phyloP scores from a whole-genome alignment of 2,797 vertebrate genomes.

The Moxostoma hubbsi region DNA sequence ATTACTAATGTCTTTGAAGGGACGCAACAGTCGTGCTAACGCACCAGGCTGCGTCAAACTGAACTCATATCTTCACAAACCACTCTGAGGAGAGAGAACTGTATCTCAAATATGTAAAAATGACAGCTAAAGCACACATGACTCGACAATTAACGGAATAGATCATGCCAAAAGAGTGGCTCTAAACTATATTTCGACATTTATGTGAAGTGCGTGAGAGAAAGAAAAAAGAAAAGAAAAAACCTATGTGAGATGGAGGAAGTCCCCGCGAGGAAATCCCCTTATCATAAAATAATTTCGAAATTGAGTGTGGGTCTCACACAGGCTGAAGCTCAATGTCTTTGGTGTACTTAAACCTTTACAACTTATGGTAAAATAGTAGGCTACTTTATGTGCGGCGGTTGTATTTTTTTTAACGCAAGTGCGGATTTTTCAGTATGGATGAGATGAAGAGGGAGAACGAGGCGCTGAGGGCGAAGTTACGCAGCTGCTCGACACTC shows the following conservation, averaged over 20 bases:
- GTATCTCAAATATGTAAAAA: neutral
- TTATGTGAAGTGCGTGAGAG: slow-evolving; percentile 58
- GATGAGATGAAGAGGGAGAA: slow-evolving; percentile 75
- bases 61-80: neutral
- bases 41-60: neutral
- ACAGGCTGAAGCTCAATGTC: slow-evolving; percentile 41
- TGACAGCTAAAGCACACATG: slow-evolving; percentile 20
- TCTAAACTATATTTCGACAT: slow-evolving; percentile 20
- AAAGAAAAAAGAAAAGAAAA: slow-evolving; percentile 45
- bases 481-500: slow-evolving; percentile 79
- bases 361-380: slow-evolving; percentile 28
- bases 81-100: neutral
- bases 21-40: neutral
- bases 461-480: slow-evolving; percentile 67
- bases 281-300: slow-evolving; percentile 53
- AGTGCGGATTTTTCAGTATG: slow-evolving; percentile 58
- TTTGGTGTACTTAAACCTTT: slow-evolving; percentile 9
- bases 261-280: slow-evolving; percentile 70
- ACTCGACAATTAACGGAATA: slow-evolving; percentile 46
- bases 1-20: too few species aligned
- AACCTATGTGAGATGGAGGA: slow-evolving; percentile 53
- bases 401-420: slow-evolving; percentile 57
- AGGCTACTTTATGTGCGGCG: neutral
- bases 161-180: slow-evolving; percentile 27
- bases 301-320: slow-evolving; percentile 48